Conservation (phyloP, 2,797 vertebrate genomes). For the Micrastur ruficollis region DNA sequence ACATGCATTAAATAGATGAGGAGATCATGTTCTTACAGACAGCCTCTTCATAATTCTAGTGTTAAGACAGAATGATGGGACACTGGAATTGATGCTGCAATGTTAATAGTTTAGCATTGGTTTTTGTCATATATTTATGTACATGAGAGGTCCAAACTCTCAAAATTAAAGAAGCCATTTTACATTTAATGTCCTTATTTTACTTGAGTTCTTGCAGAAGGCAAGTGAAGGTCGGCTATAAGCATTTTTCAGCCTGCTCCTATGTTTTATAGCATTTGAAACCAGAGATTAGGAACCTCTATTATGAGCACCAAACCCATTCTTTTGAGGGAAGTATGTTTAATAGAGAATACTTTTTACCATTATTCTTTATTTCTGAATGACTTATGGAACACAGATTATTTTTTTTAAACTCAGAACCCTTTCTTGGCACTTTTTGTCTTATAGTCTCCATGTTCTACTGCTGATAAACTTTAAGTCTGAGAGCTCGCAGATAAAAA, state of each 20-base stretch:
- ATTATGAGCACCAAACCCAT: not conserved
- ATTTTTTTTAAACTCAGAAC: not conserved
- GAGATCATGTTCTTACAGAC: not conserved
- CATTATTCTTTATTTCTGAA: conserved; percentile 34
- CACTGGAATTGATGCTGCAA: not conserved
- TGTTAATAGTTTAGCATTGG: not conserved
- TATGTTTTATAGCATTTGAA: not conserved
- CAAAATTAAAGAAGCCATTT: not conserved
- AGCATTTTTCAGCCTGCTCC: not conserved
- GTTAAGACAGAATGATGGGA: not conserved
- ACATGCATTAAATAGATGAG: not conserved
- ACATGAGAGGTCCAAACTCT: not conserved
- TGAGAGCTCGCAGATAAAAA: not conserved
- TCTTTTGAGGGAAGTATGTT: not conserved
- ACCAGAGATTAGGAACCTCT: not conserved
- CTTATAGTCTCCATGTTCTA: not conserved
- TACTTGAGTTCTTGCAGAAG: not conserved
- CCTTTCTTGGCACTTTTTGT: not conserved
- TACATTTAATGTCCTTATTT: not conserved
- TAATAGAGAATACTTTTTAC: not conserved
- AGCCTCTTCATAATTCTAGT: not conserved
- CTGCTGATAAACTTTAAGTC: not conserved
- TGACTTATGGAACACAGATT: not conserved
- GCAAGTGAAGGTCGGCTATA: not conserved
- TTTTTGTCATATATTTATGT: not conserved